Percentiles rank a stretch among this genome's conserved stretches.
phyloP scores from a whole-genome alignment of 2,797 vertebrate species.

The Coregonus ussuriensis region DNA sequence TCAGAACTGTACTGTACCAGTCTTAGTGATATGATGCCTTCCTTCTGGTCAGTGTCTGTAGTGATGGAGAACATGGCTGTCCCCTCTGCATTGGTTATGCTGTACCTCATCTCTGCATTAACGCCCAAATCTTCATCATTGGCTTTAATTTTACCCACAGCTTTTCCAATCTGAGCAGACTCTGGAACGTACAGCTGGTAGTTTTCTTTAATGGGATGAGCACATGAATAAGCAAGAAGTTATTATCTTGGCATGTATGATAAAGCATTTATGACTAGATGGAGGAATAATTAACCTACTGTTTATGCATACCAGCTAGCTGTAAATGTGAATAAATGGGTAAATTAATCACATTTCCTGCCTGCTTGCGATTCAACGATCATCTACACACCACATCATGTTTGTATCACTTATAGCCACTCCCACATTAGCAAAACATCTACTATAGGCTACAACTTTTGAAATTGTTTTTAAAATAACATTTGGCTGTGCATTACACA shows the following conservation, averaged over 20 bases:
- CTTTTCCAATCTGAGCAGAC: conserved; percentile 86
- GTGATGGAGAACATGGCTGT: conserved; percentile 84
- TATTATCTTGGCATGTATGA: background rate
- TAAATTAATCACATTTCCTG: no score
- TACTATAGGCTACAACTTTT: no score
- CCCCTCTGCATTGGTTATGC: conserved; percentile 87
- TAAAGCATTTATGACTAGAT: background rate
- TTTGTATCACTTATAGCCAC: no score
- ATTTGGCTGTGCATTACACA: background rate
- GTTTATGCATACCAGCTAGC: background rate
- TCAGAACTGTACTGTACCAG: conserved; percentile 75
- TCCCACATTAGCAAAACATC: no score
- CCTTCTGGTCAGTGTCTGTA: conserved; percentile 83
- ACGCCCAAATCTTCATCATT: conserved; percentile 86
- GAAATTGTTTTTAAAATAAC: background rate
- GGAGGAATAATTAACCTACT: background rate
- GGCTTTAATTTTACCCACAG: conserved; percentile 91
- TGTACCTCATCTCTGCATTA: conserved; percentile 91
- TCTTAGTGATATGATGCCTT: conserved; percentile 87
- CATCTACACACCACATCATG: no score
- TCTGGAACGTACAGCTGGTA: conserved; percentile 92
- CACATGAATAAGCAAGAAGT: conserved; percentile 13
- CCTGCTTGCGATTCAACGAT: no score
- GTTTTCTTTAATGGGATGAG: conserved; percentile 76
- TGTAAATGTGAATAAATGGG: no score